phyloP scores from a whole-genome alignment of 1,140 invertebrate species.

The Drosophila ohnishii region DNA sequence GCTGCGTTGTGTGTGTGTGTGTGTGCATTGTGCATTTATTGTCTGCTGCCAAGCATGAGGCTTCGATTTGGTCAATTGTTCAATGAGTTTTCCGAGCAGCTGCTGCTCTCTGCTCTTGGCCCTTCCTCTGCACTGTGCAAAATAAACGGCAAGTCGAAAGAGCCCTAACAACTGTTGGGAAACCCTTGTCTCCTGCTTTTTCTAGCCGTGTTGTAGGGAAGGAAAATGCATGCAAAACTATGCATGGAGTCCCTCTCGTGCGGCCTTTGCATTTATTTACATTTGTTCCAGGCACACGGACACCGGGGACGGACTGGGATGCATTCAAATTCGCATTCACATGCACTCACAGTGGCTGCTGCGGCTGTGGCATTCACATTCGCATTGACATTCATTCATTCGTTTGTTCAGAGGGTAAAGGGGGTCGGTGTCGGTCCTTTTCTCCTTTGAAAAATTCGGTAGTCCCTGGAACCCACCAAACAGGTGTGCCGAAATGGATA shows the following conservation, averaged over 20 bases:
- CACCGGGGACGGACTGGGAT: constrained; percentile 24
- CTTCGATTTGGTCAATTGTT: constrained; percentile 76
- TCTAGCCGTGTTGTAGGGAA: constrained; percentile 1
- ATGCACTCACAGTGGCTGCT: constrained; percentile 11
- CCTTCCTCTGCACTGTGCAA: constrained; percentile 11
- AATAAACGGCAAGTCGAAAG: too few species aligned
- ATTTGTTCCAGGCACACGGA: constrained; percentile 52
- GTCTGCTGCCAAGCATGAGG: constrained; percentile 35
- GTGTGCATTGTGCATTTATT: constrained; percentile 57
- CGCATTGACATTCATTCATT: constrained; percentile 48
- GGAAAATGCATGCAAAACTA: constrained; percentile 75
- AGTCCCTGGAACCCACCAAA: constrained; percentile 26
- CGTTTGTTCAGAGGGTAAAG: neutral
- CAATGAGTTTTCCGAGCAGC: constrained; percentile 71
- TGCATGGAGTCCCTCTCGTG: constrained; percentile 41
- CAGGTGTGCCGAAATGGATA: constrained; percentile 70
- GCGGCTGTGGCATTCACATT: constrained; percentile 48
- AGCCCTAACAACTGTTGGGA: neutral
- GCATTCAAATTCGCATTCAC: constrained; percentile 47
- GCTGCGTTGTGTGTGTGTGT: neutral
- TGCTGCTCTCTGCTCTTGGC: constrained; percentile 53
- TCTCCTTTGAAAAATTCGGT: constrained; percentile 24
- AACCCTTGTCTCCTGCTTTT: neutral
- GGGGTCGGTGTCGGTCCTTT: constrained; percentile 41
- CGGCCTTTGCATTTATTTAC: constrained; percentile 70